phyloP scores from a whole-genome alignment of 2,888 invertebrate species.

The Caenorhabditis sulstoni region DNA sequence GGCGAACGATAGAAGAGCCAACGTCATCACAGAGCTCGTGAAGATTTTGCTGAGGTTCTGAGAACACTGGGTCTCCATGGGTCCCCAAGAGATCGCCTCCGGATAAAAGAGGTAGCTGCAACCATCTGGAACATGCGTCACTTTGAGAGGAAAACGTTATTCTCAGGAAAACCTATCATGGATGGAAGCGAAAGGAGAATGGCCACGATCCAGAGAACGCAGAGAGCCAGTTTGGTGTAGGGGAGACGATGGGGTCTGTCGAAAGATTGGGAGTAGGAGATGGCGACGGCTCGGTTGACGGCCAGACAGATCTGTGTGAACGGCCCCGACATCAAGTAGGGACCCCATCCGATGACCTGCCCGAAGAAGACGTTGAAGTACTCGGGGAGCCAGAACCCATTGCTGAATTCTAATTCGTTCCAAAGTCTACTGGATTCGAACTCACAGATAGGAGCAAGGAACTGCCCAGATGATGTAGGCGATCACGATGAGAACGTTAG shows the following conservation, averaged over 20 bases:
- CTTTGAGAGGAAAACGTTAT: no score
- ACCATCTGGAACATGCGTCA: conserved; percentile 21
- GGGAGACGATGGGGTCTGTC: conserved; percentile 22
- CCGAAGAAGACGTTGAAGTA: conserved; percentile 52
- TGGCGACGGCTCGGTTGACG: conserved; percentile 43
- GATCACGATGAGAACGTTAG: conserved; percentile 31
- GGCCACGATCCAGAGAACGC: conserved; percentile 12
- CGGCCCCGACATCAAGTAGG: conserved; percentile 52
- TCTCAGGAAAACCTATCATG: conserved; percentile 20
- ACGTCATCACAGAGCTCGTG: conserved; percentile 31
- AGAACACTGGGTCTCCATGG: conserved; percentile 35
- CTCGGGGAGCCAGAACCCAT: conserved; percentile 28
- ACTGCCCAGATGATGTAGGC: conserved; percentile 44
- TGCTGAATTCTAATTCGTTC: conserved; percentile 10
- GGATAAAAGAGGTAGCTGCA: conserved; percentile 55
- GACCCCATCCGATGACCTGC: conserved; percentile 52
- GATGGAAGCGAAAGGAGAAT: conserved; percentile 41
- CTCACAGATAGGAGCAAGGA: conserved; percentile 47
- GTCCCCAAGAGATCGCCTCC: conserved; percentile 44
- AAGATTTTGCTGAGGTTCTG: conserved; percentile 37
- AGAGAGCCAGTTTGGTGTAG: conserved; percentile 22
- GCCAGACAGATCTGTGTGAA: conserved; percentile 54
- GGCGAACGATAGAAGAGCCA: conserved; percentile 38
- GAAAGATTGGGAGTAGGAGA: conserved; percentile 45
- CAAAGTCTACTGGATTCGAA: no score